phyloP scores from a whole-genome alignment of 2,113 vertebrate species.

The Pleuronectes platessa region DNA sequence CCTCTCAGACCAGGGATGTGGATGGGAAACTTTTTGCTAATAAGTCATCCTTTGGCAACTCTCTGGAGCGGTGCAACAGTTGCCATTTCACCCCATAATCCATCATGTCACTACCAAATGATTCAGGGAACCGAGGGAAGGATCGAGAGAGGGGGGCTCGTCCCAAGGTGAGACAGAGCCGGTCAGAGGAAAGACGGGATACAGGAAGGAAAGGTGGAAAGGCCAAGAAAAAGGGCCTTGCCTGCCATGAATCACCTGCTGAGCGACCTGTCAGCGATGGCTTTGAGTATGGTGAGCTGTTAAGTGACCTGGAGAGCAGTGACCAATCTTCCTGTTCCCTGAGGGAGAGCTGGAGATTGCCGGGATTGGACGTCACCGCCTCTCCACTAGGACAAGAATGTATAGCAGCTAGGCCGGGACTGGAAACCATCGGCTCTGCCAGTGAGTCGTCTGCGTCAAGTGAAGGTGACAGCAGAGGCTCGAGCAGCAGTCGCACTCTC shows the following conservation, averaged over 20 bases:
- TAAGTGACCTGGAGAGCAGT: slow-evolving; percentile 66
- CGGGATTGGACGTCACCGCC: slow-evolving; percentile 62
- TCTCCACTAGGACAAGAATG: slow-evolving; percentile 63
- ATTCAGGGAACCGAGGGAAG: slow-evolving; percentile 74
- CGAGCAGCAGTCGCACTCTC: slow-evolving; percentile 77
- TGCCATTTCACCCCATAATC: slow-evolving; percentile 34
- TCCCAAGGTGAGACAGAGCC: slow-evolving; percentile 84
- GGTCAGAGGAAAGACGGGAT: slow-evolving; percentile 80
- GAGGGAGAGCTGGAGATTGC: slow-evolving; percentile 69
- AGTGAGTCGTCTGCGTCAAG: slow-evolving; percentile 33
- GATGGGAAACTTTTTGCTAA: slow-evolving; percentile 28
- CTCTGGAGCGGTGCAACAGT: slow-evolving; percentile 13
- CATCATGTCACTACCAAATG: slow-evolving; percentile 79
- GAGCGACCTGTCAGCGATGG: slow-evolving; percentile 83
- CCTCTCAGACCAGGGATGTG: slow-evolving; percentile 8
- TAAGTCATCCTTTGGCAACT: slow-evolving; percentile 22
- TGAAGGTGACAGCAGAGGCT: slow-evolving; percentile 72
- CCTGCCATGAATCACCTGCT: slow-evolving; percentile 51
- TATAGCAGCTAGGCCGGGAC: slow-evolving; percentile 29
- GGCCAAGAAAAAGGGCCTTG: slow-evolving; percentile 78
- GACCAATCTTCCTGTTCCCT: slow-evolving; percentile 67
- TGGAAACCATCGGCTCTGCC: slow-evolving; percentile 32
- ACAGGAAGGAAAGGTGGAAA: slow-evolving; percentile 68
- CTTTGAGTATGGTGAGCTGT: slow-evolving; percentile 81
- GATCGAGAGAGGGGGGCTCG: slow-evolving; percentile 81